phyloP scores from a whole-genome alignment of 2,113 vertebrate species.

The Callorhinus ursinus region DNA sequence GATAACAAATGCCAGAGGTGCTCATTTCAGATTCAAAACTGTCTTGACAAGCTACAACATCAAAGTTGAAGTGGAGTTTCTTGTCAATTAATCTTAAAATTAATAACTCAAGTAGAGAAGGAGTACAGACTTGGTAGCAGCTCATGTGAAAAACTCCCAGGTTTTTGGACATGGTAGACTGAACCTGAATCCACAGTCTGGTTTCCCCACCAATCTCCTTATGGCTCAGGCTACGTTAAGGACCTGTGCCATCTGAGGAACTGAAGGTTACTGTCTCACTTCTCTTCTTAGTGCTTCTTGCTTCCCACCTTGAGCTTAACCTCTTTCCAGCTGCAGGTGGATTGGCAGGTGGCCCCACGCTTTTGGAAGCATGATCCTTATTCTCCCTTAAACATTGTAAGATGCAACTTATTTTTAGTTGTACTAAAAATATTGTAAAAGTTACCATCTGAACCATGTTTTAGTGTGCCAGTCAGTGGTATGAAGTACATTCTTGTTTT shows the following conservation, averaged over 20 bases:
- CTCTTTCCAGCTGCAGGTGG: not conserved
- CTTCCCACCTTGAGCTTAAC: not conserved
- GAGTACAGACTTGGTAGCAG: not conserved
- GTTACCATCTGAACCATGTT: fast-evolving
- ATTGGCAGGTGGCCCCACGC: fast-evolving
- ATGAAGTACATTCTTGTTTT: not conserved
- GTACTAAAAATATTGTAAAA: too few species aligned
- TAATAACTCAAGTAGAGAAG: not conserved
- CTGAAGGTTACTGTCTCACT: not conserved
- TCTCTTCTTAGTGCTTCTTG: not conserved
- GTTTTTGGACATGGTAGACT: not conserved
- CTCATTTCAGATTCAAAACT: not conserved
- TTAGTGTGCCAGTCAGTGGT: not conserved
- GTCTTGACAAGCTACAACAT: not conserved
- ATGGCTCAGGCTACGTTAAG: fast-evolving
- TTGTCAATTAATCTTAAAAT: not conserved
- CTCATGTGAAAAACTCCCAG: not conserved
- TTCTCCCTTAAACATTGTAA: not conserved
- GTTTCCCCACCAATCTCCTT: not conserved
- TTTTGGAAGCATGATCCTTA: not conserved
- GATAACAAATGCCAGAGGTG: not conserved
- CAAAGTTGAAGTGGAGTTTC: not conserved
- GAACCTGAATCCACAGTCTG: fast-evolving
- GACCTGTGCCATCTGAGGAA: not conserved
- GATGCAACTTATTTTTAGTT: not conserved